phyloP scores from a whole-genome alignment of 2,113 vertebrate species.

The Anhinga anhinga region DNA sequence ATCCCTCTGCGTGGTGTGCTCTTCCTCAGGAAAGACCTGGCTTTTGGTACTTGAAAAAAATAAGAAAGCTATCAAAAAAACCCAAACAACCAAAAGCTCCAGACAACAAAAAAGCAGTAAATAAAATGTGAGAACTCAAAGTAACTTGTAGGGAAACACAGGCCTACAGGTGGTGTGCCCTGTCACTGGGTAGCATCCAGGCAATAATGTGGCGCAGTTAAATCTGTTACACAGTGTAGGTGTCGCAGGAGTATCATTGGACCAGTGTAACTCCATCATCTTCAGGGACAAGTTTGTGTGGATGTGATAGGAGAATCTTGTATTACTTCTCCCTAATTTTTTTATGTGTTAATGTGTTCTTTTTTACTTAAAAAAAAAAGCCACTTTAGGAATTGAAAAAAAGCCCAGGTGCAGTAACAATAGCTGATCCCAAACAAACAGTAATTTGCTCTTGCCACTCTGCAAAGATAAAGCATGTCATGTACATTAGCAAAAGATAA shows the following conservation, averaged over 20 bases:
- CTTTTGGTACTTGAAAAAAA: background rate
- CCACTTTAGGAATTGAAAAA: background rate
- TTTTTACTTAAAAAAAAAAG: background rate
- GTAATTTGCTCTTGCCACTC: slow-evolving; percentile 46
- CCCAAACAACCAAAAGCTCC: background rate
- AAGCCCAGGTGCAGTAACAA: slow-evolving; percentile 58
- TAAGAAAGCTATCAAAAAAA: background rate
- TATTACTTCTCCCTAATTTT: background rate
- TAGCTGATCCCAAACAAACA: slow-evolving; percentile 68
- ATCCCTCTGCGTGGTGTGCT: background rate
- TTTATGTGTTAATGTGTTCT: background rate
- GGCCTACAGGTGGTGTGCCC: background rate
- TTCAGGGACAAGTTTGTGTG: background rate
- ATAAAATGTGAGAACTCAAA: background rate
- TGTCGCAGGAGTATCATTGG: background rate
- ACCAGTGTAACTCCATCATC: background rate
- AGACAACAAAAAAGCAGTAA: background rate
- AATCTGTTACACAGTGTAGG: background rate
- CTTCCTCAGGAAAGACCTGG: background rate
- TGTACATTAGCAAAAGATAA: slow-evolving; percentile 72
- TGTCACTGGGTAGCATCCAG: background rate
- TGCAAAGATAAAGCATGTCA: slow-evolving; percentile 67
- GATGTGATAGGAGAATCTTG: background rate
- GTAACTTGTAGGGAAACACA: background rate
- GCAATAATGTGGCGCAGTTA: background rate